Evolutionary conservation across 2,797 vertebrate species (phyloP).

Genomic region (Xyrichtys novacula): DNA sequence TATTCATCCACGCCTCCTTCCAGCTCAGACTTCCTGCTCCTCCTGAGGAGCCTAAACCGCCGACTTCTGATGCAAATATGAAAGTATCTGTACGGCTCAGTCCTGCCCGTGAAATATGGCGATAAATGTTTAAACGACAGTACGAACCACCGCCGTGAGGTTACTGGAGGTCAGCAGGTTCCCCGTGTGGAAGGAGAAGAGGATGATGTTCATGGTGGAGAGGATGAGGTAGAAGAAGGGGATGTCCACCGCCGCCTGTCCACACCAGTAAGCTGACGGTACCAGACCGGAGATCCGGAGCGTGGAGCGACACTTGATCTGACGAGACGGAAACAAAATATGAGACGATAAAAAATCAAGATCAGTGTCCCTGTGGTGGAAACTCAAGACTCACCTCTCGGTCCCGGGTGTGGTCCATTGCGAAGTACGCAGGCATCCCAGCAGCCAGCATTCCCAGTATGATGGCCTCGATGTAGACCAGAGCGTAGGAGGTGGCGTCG

Average conservation of each 20-base stretch:
- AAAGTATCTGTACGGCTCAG: too few species aligned
- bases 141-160: slow-evolving; percentile 80
- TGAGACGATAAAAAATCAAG: too few species aligned
- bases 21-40: too few species aligned
- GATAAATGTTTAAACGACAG: not conserved
- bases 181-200: slow-evolving; percentile 85
- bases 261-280: slow-evolving; percentile 95
- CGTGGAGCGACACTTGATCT: slow-evolving; percentile 89
- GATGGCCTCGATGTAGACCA: slow-evolving; percentile 86
- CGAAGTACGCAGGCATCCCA: slow-evolving; percentile 91
- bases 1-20: too few species aligned
- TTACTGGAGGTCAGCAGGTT: slow-evolving; percentile 81
- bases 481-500: slow-evolving; percentile 76
- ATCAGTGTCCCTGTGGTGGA: too few species aligned
- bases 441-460: slow-evolving; percentile 87
- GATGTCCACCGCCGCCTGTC: slow-evolving; percentile 91
- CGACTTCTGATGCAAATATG: too few species aligned
- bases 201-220: slow-evolving; percentile 78
- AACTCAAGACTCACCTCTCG: slow-evolving; percentile 79
- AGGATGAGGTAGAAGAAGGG: slow-evolving; percentile 86
- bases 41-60: too few species aligned
- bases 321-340: slow-evolving; percentile 57
- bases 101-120: too few species aligned
- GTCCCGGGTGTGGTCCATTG: slow-evolving; percentile 88
- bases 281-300: slow-evolving; percentile 90